These are phyloP conservation scores for Strigamia maritima DNA, from an alignment of 2,888 invertebrate genomes.

Conservation along the genomic window DNA sequence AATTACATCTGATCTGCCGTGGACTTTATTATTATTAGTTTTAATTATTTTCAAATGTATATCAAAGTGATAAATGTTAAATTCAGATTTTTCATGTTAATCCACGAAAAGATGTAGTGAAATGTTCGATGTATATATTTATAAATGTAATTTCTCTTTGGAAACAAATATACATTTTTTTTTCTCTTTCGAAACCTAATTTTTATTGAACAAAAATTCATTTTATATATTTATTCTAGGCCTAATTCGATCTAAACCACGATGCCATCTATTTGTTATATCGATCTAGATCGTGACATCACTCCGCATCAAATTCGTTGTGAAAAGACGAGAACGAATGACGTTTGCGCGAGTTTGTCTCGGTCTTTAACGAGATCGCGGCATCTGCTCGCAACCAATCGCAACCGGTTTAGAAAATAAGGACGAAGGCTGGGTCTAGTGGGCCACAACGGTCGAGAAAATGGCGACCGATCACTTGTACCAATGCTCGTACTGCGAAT, in stretches of 20 bases:
- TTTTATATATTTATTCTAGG: too few species aligned
- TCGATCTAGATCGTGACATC: neutral
- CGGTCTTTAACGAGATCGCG: neutral
- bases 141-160: neutral
- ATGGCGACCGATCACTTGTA: slow-evolving; percentile 4
- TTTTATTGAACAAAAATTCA: too few species aligned
- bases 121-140: neutral
- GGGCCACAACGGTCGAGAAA: neutral
- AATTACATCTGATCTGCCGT: neutral
- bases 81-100: too few species aligned
- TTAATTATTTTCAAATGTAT: too few species aligned
- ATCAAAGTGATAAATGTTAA: too few species aligned
- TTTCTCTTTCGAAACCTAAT: too few species aligned
- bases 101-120: neutral
- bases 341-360: neutral
- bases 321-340: neutral
- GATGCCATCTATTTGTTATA: slow-evolving; percentile 9
- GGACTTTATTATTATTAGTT: neutral
- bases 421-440: neutral
- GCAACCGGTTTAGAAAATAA: neutral
- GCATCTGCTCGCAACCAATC: neutral
- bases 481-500: neutral
- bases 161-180: neutral
- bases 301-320: neutral
- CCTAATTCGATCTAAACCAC: neutral